Conservation (phyloP, 1,140 invertebrate species). For the Drosophila mayri region DNA sequence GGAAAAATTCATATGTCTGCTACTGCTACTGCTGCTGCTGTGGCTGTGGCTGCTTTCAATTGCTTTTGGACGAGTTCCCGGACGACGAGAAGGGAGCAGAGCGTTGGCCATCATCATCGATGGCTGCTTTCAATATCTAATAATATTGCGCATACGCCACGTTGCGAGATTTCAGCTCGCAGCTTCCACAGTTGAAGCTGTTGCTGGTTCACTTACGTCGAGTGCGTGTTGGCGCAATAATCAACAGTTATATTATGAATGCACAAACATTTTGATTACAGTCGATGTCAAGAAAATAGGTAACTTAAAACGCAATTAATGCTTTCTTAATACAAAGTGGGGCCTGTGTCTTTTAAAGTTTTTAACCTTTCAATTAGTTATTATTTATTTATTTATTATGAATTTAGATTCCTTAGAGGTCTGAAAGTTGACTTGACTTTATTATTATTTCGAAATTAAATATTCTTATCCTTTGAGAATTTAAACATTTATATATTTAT, state of each 20-base stretch:
- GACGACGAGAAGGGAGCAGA: slow-evolving; percentile 9
- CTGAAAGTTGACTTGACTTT: not conserved
- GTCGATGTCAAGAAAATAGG: not conserved
- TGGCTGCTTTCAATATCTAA: slow-evolving; percentile 80
- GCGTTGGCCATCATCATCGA: slow-evolving; percentile 57
- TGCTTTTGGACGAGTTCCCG: slow-evolving; percentile 48
- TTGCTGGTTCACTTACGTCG: slow-evolving; percentile 70
- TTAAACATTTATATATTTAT: not conserved
- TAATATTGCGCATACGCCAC: slow-evolving; percentile 80
- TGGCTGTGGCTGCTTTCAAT: slow-evolving; percentile 76
- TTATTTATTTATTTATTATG: not conserved
- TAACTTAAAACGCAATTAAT: not conserved
- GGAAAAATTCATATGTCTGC: slow-evolving; percentile 76
- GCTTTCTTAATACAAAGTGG: too few relatives aligned
- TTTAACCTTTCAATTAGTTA: too few relatives aligned
- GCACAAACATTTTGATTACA: slow-evolving; percentile 58
- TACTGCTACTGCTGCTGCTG: slow-evolving; percentile 58
- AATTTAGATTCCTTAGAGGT: not conserved
- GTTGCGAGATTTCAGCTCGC: slow-evolving; percentile 51
- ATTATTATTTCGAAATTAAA: not conserved
- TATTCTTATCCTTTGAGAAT: not conserved
- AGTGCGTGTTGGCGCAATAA: slow-evolving; percentile 81
- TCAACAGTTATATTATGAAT: slow-evolving; percentile 82
- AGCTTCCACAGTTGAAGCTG: slow-evolving; percentile 39
- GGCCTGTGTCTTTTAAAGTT: too few relatives aligned